Base-by-base conservation (phyloP, 2,113 vertebrate genomes). In the Periophthalmodon schlosseri region DNA sequence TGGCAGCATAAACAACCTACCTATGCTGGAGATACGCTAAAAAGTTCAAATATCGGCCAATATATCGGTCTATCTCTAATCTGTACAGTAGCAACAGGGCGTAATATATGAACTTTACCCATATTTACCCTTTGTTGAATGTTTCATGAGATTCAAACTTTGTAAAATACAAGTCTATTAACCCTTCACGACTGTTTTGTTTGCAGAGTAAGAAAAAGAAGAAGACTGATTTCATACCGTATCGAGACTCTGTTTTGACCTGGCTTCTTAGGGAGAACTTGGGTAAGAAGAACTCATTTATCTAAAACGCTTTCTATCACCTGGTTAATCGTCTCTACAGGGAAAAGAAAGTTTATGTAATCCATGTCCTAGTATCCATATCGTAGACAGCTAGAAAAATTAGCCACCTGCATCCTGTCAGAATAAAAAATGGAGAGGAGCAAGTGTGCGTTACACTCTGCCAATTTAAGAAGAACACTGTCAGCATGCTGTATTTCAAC, bases 251-350 rank as follows among this genome's bases (percentile, higher is more conserved):
- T 69, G 98, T 99, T 47, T 92, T 99, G 71, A 99, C 98, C 0
- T 99, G 98, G 98, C 95, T 99, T n/a, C 95, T 99, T 76, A 94
- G 98, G 86, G 98, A 99, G 86, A 99, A 99, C 85, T 92, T 99
- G 1, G 98, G 98, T 99, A 96, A 78, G 57, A 58, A 28, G 94
- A 67, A 7, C 63, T 2, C 65, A 47, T 67, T 46, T 46, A 23
- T 67, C 28, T 36, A 64, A 34, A 46, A 46, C 20, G 34, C 39
- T 65, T 77, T 70, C 57, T 50, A 49, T 78, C 6, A 54, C 34
- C 44, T 68, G 23, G 52, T 73, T 24, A 68, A 68, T 44, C 73
- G 14, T 12, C 0, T 28, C 71, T 39, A 60, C 52, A 0, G 4
- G 11, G 33, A 47, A 24, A 69, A 21, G 63, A 49, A 11, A 67